Evolutionary conservation across 2,888 invertebrate species (phyloP).

Genomic region (Ochropacha duplaris): DNA sequence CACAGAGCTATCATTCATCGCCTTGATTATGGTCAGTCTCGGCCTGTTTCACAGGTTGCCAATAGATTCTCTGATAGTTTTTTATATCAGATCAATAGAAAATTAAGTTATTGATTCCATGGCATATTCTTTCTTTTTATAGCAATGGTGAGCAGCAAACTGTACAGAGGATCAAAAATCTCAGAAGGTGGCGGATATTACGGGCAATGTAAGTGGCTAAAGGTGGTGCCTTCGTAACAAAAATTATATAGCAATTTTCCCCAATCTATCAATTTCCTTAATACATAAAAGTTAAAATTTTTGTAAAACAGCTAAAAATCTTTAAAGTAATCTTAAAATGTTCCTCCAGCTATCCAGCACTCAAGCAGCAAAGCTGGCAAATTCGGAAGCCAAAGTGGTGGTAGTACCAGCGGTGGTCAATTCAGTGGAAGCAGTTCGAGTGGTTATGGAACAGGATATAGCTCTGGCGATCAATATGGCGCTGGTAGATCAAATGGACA

Average conservation of each 20-base stretch:
- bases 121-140: conserved; percentile 22
- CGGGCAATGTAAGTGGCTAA: conserved; percentile 58
- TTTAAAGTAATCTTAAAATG: not conserved
- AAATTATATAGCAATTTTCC: too few species aligned
- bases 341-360: conserved; percentile 12
- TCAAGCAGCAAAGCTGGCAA: conserved; percentile 3
- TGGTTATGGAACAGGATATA: conserved; percentile 13
- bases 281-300: too few species aligned
- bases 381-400: conserved; percentile 14
- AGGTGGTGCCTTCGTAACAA: not conserved
- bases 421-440: conserved; percentile 17
- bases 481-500: conserved; percentile 9
- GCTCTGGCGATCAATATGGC: conserved; percentile 7
- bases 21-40: too few species aligned
- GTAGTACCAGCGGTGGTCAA: conserved; percentile 16
- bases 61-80: too few species aligned
- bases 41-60: too few species aligned
- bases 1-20: too few species aligned
- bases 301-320: too few species aligned
- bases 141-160: conserved; percentile 63
- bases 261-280: too few species aligned
- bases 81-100: too few species aligned
- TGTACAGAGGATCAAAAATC: conserved; percentile 53
- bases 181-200: conserved; percentile 57
- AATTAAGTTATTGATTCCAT: conserved; percentile 2